Base-by-base conservation (phyloP, 23 tunicate genomes). In the Styela plicata region DNA sequence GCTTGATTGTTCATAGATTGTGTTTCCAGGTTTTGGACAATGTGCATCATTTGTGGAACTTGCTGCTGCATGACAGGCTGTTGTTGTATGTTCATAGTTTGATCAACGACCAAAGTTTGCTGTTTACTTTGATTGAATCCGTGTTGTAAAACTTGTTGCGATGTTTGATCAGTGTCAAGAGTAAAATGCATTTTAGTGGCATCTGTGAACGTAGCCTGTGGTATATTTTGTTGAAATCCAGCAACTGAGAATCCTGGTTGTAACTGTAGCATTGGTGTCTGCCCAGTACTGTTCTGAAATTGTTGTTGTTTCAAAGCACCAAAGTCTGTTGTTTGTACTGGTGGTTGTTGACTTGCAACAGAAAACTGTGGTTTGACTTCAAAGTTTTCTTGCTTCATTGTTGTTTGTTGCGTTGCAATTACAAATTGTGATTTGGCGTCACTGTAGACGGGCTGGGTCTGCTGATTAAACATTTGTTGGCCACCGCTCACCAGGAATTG, bases 51-150 rank as follows among this genome's bases (percentile, higher is more conserved):
- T 0, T 29, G n/a, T 29, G 71, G 71, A 22, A 24, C 16, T 29
- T 67, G 71, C 31, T 67, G 71, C 71, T 67, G 71, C 71, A 25
- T 25, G 29, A 24, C 31, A 3, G 70, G 70, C 70, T 65, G 71
- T 67, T 67, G 71, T 29, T 67, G 71, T 29, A 67, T 16, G 71
- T 44, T 44, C 57, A 44, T 44, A 13, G 57, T 44, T 13, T 44
- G 57, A 44, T 44, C 57, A 13, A 13, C 13, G 13, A 44, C 13
- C 57, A 44, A 44, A 5, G 57, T 13, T 44, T 44, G 57, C 57
- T 44, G 57, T 44, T 44, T 44, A 44, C 57, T 44, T 44, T 44
- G 57, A 13, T 44, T 44, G 13, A 44, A 5, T 44, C 57, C 57
- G 57, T 44, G 57, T 44, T n/a, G n/a, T n/a, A n/a, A n/a, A n/a